Conservation (phyloP, 2,888 invertebrate genomes). For the Pinctada fucata region DNA sequence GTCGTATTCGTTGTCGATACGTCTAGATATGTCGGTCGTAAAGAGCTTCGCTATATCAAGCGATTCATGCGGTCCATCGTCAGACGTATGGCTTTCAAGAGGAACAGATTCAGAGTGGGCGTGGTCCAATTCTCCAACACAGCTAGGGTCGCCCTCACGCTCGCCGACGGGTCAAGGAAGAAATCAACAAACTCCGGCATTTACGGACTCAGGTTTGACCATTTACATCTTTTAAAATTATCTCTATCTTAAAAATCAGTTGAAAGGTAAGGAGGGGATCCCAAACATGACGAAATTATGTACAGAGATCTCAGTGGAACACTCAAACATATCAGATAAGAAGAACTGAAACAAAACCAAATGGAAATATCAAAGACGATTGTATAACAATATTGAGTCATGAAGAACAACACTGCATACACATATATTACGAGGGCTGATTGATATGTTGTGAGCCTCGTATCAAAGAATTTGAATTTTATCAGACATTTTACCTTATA, state of each 20-base stretch:
- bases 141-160: constrained; percentile 55
- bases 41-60: constrained; percentile 61
- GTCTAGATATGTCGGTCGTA: constrained; percentile 67
- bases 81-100: constrained; percentile 65
- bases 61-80: constrained; percentile 64
- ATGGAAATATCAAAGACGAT: too few species aligned
- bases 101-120: constrained; percentile 64
- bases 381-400: too few species aligned
- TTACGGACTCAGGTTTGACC: constrained; percentile 62
- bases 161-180: constrained; percentile 58
- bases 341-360: too few species aligned
- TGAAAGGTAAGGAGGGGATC: neutral
- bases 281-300: neutral
- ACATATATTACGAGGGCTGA: too few species aligned
- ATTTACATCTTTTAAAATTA: neutral
- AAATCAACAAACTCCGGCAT: constrained; percentile 58
- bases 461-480: too few species aligned
- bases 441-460: too few species aligned
- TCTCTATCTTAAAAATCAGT: too few species aligned
- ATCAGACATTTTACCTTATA: too few species aligned
- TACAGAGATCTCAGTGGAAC: neutral
- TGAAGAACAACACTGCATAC: too few species aligned
- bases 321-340: too few species aligned
- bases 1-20: constrained; percentile 71
- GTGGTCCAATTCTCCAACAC: constrained; percentile 64